Base-by-base conservation (phyloP, 2,797 vertebrate genomes). In the Synaphobranchus kaupii region DNA sequence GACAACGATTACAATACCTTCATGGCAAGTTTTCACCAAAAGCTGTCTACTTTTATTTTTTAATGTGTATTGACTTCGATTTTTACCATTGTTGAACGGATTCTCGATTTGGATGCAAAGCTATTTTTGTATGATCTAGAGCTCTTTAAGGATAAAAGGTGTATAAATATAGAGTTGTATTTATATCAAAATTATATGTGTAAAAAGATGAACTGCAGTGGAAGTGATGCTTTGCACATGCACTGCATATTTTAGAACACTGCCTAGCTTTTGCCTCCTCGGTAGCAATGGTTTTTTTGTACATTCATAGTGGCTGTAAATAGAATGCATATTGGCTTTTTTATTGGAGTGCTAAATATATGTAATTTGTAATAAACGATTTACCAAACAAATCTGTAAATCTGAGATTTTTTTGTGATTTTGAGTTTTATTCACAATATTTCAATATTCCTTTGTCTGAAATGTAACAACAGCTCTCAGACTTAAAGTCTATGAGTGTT, bases 141-240 rank as follows among this genome's bases (percentile, higher is more conserved):
- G 86, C 44, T 85, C 88, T 89, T 86, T 86, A 87, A 87, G 68
- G 84, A 85, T 82, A 85, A 66, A 93, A 95, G 91, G 94, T 95
- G 90, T 97, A 96, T 96, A 96, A 96, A 97, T 96, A 96, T 92
- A 96, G 93, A 95, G 93, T 92, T 96, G 96, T 97, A 96, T 97
- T 96, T 96, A 96, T 97, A 96, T 94, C 91, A 94, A 91, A 95
- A 91, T 66, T 82, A 87, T 87, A 86, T 71, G 66, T 87, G 86
- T 87, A 87, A 87, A 88, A 82, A 83, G 83, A 34, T 78, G 83
- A 47, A 81, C 66, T 87, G 86, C 44, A 48, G 73, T 56, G 60
- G 66, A 60, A 82, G 50, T 87, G 86, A 81, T 58, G 34, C 60
- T 63, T 84, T 71, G 47, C 44, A 34, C 52, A 63, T 71, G 34